Evolutionary conservation across 2,797 vertebrate species (phyloP), one percentile per base, ranked within the genome.

Genomic region (Lepus oiostolus): DNA sequence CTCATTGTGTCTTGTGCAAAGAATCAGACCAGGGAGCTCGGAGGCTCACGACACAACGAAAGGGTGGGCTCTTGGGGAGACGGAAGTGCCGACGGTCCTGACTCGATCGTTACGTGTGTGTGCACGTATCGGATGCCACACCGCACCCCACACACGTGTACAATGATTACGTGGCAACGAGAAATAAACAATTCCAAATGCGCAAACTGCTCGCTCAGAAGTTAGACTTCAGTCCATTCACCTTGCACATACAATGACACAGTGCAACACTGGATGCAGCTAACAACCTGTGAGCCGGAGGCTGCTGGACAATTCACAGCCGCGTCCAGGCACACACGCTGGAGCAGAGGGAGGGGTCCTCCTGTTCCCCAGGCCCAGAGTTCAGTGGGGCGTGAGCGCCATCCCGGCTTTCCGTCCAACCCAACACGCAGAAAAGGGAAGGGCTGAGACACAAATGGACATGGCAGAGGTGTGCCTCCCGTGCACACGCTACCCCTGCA

Each of bases 291-390:
- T 14, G 21, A 63, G 11, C 6, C n/a, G 42, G 54, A 75, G 63
- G 7, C 26, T 9, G 12, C 28, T 11, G 24, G 14, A n/a, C n/a
- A n/a, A 9, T 35, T 7, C 1, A 10, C 0, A 10, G 54, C 32
- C 75, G 0, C 8, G 54, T 35, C 9, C 4, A 3, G 0, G 14
- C n/a, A n/a, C n/a, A n/a, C n/a, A n/a, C n/a, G n/a, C n/a, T n/a
- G n/a, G n/a, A n/a, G n/a, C 13, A n/a, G 19, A 26, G 62, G 16
- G 12, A 24, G 12, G 9, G 26, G 4, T 11, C 63, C 54, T 65
- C 52, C 22, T 26, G 68, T 4, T 67, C 62, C 60, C 13, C 2
- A 30, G 65, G 35, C 35, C 50, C 60, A 4, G 22, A 4, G 26
- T 42, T 93, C 75, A 14, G 5, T 22, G 70, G n/a, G 19, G 11